Evolutionary conservation across 2,113 vertebrate species (phyloP).

Genomic region (Carettochelys insculpta): DNA sequence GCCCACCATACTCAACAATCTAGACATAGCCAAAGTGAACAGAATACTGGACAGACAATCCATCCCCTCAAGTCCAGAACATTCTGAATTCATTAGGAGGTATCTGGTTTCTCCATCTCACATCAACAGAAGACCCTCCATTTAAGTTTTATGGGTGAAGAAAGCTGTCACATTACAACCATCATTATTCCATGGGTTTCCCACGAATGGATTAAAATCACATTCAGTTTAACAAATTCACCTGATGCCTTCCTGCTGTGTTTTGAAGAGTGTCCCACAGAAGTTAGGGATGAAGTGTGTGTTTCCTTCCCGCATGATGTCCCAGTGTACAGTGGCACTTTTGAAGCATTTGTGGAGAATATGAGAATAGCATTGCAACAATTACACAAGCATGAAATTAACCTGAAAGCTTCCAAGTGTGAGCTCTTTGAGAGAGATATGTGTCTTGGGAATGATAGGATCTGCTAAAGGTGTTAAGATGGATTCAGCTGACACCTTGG

Average conservation of each 20-base stretch:
- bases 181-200: not conserved
- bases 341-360: too few relatives aligned
- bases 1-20: too few relatives aligned
- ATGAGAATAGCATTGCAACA: not conserved
- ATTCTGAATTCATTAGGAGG: too few relatives aligned
- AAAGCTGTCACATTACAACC: not conserved
- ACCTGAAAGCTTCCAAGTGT: not conserved
- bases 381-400: not conserved
- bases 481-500: not conserved
- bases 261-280: not conserved
- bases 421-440: not conserved
- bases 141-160: not conserved
- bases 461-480: not conserved
- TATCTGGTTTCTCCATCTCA: too few relatives aligned
- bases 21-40: too few relatives aligned
- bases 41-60: too few relatives aligned
- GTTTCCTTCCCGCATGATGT: not conserved
- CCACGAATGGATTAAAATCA: not conserved
- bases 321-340: too few relatives aligned
- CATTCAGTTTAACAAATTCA: not conserved
- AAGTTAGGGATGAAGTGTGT: not conserved
- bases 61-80: too few relatives aligned
- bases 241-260: too few relatives aligned
- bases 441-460: not conserved
- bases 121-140: too few relatives aligned